Base-by-base conservation (phyloP, 2,113 vertebrate genomes). In the Syngnathus typhle region DNA sequence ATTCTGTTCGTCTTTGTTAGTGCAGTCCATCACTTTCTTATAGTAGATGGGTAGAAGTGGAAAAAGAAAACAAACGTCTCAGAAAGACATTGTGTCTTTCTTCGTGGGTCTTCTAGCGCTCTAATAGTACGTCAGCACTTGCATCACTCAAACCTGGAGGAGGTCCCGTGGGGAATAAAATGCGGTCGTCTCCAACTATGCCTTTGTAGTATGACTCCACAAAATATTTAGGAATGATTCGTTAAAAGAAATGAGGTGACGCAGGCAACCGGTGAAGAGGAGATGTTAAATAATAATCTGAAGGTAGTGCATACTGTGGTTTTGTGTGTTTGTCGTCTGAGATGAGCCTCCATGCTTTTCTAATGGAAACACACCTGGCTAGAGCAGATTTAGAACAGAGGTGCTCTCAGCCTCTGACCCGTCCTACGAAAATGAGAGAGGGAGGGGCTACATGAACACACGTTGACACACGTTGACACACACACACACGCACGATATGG, bases 291-390 rank as follows among this genome's bases (percentile, higher is more conserved):
- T 58, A 32, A 16, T 58, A 16, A 15, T 32, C 12, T 7, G 16
- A 58, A 16, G 18, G 4, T 32, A 70, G 66, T 79, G 79, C 69
- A 82, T 79, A 73, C 64, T 16, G 54, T 69, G 74, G 59, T 78
- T 55, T 8, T 52, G 19, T 52, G 51, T 0, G 27, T 32, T 2
- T 27, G 15, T 36, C 69, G n/a, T 75, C 58, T 77, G 81, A 82
- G 81, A 71, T 77, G 75, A 81, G 80, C 72, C 83, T 83, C 77
- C 89, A 88, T 89, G 88, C 89, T 81, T 82, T 58, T 84, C 77
- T 56, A 82, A 71, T 85, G 84, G 81, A 62, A 84, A 88, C 91
- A 91, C 89, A 92, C 90, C 91, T 92, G 89, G 86, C 91, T 90
- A 92, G 87, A 87, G 89, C 84, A 89, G 89, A 73, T 82, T 88